A percentile compares a stretch with the other conserved stretches of the same genome.
These are phyloP conservation scores for Pangasius sanitwongsei DNA, from an alignment of 2,797 vertebrate genomes.

Conservation along the genomic window DNA sequence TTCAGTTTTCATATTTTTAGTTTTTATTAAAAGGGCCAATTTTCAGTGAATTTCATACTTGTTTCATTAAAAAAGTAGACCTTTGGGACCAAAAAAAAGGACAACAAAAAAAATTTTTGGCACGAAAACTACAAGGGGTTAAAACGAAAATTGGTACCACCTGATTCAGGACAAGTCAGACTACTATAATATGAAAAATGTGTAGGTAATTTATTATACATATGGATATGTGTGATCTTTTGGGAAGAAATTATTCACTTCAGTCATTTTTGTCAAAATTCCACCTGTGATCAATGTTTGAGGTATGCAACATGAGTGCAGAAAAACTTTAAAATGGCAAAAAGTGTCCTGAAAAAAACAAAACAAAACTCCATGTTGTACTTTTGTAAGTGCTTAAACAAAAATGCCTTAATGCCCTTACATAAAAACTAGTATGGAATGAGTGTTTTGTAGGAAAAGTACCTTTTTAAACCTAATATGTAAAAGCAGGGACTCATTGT, in stretches of 20 bases:
- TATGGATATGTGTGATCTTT: constrained; percentile 3
- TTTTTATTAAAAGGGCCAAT: neutral
- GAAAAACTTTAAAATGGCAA: neutral
- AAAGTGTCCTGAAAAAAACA: neutral
- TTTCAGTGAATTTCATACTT: neutral
- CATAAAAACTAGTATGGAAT: neutral
- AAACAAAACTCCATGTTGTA: neutral
- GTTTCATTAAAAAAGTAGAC: neutral
- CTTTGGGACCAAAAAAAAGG: neutral
- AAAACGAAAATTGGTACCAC: constrained; percentile 19
- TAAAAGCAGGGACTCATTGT: neutral
- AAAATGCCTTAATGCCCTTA: neutral
- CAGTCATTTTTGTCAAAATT: neutral
- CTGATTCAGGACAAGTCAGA: constrained; percentile 16
- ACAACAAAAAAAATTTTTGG: neutral
- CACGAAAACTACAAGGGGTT: neutral
- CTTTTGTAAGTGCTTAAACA: neutral
- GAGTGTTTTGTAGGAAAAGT: neutral
- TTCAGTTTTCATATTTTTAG: neutral
- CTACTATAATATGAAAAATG: constrained; percentile 11
- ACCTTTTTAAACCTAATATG: neutral
- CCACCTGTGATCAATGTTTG: neutral
- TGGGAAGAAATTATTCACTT: neutral
- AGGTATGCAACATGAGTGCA: neutral
- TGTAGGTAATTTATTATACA: constrained; percentile 19